A percentile compares a stretch with the other conserved stretches of the same genome.
phyloP scores from a whole-genome alignment of 2,888 invertebrate genomes.

The Drosophila heteroneura region DNA sequence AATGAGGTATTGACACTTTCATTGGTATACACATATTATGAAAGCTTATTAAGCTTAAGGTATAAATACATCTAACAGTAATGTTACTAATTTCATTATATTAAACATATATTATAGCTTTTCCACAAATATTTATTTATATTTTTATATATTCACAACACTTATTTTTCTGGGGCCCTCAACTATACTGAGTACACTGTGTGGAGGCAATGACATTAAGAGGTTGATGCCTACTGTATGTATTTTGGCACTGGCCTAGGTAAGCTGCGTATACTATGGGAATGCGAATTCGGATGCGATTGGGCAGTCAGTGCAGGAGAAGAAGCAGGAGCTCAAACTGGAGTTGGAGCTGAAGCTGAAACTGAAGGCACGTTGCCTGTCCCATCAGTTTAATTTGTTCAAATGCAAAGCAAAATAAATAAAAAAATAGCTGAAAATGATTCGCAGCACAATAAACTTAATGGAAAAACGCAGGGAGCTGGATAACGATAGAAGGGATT shows the following conservation, averaged over 20 bases:
- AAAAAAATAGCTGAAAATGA: slow-evolving; percentile 55
- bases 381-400: slow-evolving; percentile 68
- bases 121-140: background rate
- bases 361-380: slow-evolving; percentile 40
- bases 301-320: slow-evolving; percentile 4
- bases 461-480: slow-evolving; percentile 12
- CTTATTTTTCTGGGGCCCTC: background rate
- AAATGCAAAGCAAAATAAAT: slow-evolving; percentile 48
- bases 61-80: background rate
- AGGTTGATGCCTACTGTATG: slow-evolving; percentile 47
- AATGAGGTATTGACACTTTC: no score
- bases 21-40: background rate
- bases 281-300: slow-evolving; percentile 25
- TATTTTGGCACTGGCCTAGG: slow-evolving; percentile 48
- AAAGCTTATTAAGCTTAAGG: background rate
- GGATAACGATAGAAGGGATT: background rate
- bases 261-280: slow-evolving; percentile 28
- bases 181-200: slow-evolving; percentile 17
- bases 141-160: background rate
- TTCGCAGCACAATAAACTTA: slow-evolving; percentile 60
- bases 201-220: slow-evolving; percentile 26
- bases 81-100: background rate
- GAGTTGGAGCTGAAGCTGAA: background rate
- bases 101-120: background rate
- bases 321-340: background rate